Evolutionary conservation across 2,888 invertebrate genomes (phyloP), one percentile per base, ranked within the genome.

Genomic region (Gerris lacustris): DNA sequence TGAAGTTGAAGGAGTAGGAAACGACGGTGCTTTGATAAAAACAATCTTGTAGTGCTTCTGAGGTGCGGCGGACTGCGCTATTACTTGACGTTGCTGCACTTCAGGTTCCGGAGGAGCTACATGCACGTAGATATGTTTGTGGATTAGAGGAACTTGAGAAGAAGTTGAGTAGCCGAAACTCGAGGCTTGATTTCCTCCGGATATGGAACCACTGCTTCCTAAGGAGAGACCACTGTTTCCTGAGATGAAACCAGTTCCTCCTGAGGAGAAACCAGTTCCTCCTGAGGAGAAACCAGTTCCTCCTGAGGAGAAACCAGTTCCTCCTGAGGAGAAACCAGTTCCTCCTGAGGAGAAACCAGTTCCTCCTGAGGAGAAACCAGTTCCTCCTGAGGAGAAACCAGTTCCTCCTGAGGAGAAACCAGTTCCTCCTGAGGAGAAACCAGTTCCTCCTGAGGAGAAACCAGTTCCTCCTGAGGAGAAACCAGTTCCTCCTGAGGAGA

Each of bases 41-140:
- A 31, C 31, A 31, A 31, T 31, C 31, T 31, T 31, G 31, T 31
- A 31, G 31, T 92, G 92, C 78, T 92, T 92, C 82, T 92, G 92
- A 67, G 92, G 85, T 75, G 89, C 88, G 68, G 88, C 88, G 0
- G 87, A 83, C 18, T 85, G 84, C 6, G 82, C 82, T 76, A 90
- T 86, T 71, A 88, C 85, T 77, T 88, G 86, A 74, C 84, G 84
- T 69, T 86, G 84, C 77, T 86, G 84, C 78, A 86, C 84, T 6
- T 81, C 82, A n/a, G 88, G 91, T 81, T 92, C 92, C 84, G 89
- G 91, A 79, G 92, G 92, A 68, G 93, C 92, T 15, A 93, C 92
- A 80, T 92, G 93, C 6, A 93, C 92, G 85, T 92, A 93, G 81
- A 91, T 91, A 84, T 91, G 92, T 79, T 91, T 92, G 80, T 91